Evolutionary conservation across 2,113 vertebrate genomes (phyloP).

Genomic region (Cinclus cinclus): DNA sequence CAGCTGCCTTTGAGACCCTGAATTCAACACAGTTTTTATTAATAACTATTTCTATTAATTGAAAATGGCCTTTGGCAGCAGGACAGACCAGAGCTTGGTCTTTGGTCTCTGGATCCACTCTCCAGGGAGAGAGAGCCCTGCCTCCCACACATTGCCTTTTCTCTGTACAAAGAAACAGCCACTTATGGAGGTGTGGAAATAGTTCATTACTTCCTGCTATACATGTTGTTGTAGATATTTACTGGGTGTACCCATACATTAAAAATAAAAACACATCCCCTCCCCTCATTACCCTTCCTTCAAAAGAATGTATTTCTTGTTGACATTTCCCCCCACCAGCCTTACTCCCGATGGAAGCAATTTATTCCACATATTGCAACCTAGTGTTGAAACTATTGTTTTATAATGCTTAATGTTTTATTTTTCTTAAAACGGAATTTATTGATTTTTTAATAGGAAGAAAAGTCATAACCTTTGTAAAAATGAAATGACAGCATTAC

Average conservation of each 20-base stretch:
- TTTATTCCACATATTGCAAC: not conserved
- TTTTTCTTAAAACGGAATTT: not conserved
- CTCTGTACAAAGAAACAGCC: fast-evolving
- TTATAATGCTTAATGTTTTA: not conserved
- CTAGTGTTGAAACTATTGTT: not conserved
- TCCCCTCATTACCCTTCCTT: not conserved
- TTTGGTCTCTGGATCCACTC: not conserved
- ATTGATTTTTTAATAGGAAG: not conserved
- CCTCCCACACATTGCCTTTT: not conserved
- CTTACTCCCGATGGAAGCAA: not conserved
- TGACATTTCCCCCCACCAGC: not conserved
- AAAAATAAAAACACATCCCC: not conserved
- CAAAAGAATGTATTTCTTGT: not conserved
- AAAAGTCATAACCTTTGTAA: not conserved
- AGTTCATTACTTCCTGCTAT: not conserved
- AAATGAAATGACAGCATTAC: not conserved
- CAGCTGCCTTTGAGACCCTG: not conserved
- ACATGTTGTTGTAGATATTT: not conserved
- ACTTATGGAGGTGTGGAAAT: not conserved
- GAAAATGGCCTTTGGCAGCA: not conserved
- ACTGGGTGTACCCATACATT: not conserved
- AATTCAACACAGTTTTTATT: not conserved
- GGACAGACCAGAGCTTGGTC: not conserved
- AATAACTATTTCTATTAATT: not conserved
- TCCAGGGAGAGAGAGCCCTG: not conserved